Evolutionary conservation across 2,113 vertebrate genomes (phyloP).

Genomic region (Prunella himalayana): DNA sequence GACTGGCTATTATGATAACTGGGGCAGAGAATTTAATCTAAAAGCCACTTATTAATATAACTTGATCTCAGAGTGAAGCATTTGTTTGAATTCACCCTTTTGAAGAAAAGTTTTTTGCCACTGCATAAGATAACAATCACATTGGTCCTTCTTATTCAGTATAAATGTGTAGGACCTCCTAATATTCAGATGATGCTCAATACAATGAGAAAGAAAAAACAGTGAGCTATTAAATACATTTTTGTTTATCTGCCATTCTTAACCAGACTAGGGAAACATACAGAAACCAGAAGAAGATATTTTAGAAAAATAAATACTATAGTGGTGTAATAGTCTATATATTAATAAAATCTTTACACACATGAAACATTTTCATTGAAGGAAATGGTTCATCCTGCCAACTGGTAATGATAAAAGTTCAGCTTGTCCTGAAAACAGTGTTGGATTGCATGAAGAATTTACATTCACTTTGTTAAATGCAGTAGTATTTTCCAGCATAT

Average conservation of each 20-base stretch:
- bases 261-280: neutral
- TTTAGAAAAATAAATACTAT: neutral
- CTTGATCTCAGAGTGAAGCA: slow-evolving; percentile 30
- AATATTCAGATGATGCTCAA: neutral
- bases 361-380: neutral
- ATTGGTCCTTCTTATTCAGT: neutral
- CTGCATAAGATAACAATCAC: neutral
- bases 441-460: neutral
- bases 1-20: slow-evolving; percentile 48
- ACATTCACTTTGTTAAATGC: neutral
- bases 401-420: neutral
- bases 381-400: neutral
- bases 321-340: neutral
- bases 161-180: neutral
- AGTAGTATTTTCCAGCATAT: neutral
- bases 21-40: slow-evolving; percentile 38
- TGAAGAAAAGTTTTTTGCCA: neutral
- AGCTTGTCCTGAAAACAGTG: neutral
- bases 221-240: neutral
- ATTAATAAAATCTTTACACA: neutral
- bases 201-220: neutral
- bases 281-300: neutral
- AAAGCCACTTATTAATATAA: slow-evolving; percentile 18
- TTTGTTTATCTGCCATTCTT: neutral
- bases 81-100: neutral